A percentile compares a stretch with the other conserved stretches of the same genome.
These are phyloP conservation scores for Radopholus similis DNA, from an alignment of 1,140 invertebrate genomes.

Conservation along the genomic window DNA sequence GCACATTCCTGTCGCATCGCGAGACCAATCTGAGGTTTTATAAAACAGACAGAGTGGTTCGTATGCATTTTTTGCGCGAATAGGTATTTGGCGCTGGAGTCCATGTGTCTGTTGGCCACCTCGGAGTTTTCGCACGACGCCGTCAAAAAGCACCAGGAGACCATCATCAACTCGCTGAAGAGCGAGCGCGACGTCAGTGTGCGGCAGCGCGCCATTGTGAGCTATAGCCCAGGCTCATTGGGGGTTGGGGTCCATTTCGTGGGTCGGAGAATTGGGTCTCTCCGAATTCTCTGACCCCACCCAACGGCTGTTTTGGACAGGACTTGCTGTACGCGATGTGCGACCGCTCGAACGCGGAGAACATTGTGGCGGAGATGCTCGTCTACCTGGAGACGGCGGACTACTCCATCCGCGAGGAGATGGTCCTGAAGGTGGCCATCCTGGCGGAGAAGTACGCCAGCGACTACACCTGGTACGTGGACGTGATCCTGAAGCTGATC, in stretches of 20 bases:
- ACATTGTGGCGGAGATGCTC: conserved; percentile 99
- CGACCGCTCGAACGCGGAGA: conserved; percentile 96
- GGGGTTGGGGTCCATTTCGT: too few species aligned
- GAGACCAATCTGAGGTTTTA: conserved; percentile 86
- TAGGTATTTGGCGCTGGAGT: conserved; percentile 89
- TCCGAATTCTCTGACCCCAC: too few species aligned
- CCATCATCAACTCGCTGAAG: conserved; percentile 97
- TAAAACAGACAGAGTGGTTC: conserved; percentile 23
- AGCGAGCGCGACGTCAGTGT: conserved; percentile 97
- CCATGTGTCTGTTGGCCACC: conserved; percentile 97
- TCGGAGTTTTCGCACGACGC: conserved; percentile 99
- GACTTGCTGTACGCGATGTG: conserved; percentile 99
- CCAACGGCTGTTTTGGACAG: background rate
- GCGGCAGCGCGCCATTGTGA: conserved; percentile 82
- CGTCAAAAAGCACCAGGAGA: conserved; percentile 99
- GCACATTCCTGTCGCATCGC: conserved; percentile 94
- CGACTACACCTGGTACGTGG: conserved; percentile 98
- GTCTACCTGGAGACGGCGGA: conserved; percentile 98
- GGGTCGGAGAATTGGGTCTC: too few species aligned
- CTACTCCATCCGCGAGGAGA: conserved; percentile 98
- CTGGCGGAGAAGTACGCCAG: conserved; percentile 98
- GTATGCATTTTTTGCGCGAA: conserved; percentile 25
- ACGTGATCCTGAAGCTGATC: conserved; percentile 98
- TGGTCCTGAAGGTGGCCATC: conserved; percentile 98
- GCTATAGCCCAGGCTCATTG: background rate